These are phyloP conservation scores for Coelopa frigida DNA, from an alignment of 1,140 invertebrate genomes.

Conservation along the genomic window DNA sequence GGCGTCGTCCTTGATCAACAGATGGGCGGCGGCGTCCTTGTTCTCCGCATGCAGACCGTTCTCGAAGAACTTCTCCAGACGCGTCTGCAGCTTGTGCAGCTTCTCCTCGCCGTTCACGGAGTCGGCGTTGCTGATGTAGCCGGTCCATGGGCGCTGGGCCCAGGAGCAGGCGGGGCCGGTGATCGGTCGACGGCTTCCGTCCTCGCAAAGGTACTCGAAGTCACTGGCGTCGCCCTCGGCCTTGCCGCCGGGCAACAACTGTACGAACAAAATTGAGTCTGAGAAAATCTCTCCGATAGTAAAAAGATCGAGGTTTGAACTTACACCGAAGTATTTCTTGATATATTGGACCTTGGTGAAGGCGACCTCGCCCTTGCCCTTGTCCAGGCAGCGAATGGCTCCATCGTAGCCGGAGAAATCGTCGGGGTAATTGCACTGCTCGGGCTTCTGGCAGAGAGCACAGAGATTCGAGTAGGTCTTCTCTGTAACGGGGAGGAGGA, in stretches of 20 bases:
- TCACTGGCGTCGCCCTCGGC: constrained; percentile 50
- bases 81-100: constrained; percentile 33
- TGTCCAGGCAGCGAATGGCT: constrained; percentile 69
- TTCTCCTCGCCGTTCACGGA: constrained; percentile 47
- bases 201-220: constrained; percentile 71
- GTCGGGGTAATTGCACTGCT: constrained; percentile 72
- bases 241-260: constrained; percentile 23
- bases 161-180: constrained; percentile 64
- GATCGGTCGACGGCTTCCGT: constrained; percentile 63
- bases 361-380: constrained; percentile 71
- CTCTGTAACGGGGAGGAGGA: constrained; percentile 45
- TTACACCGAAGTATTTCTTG: constrained; percentile 63
- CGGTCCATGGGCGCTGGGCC: constrained; percentile 74
- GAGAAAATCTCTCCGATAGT: not conserved
- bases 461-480: constrained; percentile 65
- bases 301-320: constrained; percentile 17
- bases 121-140: constrained; percentile 58
- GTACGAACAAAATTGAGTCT: constrained; percentile 1
- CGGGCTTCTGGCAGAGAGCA: constrained; percentile 62
- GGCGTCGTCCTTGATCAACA: constrained; percentile 52
- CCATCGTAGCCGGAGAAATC: constrained; percentile 76
- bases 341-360: constrained; percentile 78
- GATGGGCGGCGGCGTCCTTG: constrained; percentile 40
- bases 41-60: constrained; percentile 36
- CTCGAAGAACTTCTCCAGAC: constrained; percentile 36